Conservation (phyloP, 2,888 invertebrate genomes). For the Temnothorax unifasciatus region DNA sequence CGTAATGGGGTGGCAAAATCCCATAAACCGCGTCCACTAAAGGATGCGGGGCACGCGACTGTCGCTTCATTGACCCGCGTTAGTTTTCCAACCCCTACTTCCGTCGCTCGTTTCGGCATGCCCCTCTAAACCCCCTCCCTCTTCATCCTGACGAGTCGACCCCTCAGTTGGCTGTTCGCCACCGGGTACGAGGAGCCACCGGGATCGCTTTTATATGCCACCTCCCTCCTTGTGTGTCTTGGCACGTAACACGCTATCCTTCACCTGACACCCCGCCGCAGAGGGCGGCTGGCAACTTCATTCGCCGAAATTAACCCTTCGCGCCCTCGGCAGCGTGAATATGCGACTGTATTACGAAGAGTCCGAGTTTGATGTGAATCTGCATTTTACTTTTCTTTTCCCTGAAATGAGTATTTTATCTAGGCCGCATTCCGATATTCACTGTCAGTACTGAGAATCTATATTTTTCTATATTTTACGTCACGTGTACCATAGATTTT, state of each 20-base stretch:
- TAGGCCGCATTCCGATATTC: too few species aligned
- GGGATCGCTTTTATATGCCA: constrained; percentile 62
- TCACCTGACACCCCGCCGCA: constrained; percentile 46
- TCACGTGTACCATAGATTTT: too few species aligned
- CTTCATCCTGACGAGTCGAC: constrained; percentile 14
- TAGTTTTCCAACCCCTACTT: constrained; percentile 80
- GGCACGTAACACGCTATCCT: constrained; percentile 53
- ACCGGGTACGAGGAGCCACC: constrained; percentile 58
- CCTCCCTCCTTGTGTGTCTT: constrained; percentile 40
- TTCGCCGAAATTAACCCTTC: constrained; percentile 48
- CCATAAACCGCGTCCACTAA: constrained; percentile 59
- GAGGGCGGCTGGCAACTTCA: constrained; percentile 46
- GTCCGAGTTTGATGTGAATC: constrained; percentile 2
- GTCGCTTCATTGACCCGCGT: constrained; percentile 86
- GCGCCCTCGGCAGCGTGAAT: constrained; percentile 37
- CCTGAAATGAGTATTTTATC: not conserved
- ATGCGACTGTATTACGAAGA: constrained; percentile 25
- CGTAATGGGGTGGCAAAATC: constrained; percentile 1
- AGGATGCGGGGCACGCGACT: constrained; percentile 85
- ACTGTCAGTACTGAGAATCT: too few species aligned
- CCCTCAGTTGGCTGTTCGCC: constrained; percentile 63
- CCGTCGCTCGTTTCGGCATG: constrained; percentile 59
- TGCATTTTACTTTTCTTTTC: not conserved
- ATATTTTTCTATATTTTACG: too few species aligned
- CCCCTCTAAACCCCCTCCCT: constrained; percentile 7